Base-by-base conservation (phyloP, 2,797 vertebrate genomes). In the Limnodromus scolopaceus region DNA sequence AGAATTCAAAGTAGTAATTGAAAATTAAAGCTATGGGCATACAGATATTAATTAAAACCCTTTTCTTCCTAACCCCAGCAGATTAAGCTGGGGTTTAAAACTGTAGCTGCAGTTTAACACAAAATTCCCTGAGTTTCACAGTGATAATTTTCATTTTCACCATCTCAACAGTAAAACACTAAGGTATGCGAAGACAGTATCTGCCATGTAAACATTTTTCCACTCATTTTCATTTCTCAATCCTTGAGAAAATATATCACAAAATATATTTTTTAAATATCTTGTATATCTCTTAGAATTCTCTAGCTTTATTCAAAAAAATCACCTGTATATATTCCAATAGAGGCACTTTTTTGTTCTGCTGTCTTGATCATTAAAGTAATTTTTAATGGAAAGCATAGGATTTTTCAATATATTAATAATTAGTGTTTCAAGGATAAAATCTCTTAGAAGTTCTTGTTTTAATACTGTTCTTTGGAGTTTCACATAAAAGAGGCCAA, bases 1-100 rank as follows among this genome's bases (percentile, higher is more conserved):
- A 64, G 28, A 79, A 90, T 84, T 79, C 22, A 69, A 87, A 94
- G 78, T 22, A 72, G 68, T 90, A 97, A 92, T 80, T 94, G 66
- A 41, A 82, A 87, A 36, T 74, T 83, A 78, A 94, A 89, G 30
- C 25, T 68, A 48, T 61, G 46, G 49, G 71, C 60, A 95, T 87
- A 75, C 24, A 94, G 82, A 86, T 22, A 89, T 83, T 88, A 68
- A 85, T 95, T 93, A 97, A 94, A 27, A 3, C 7, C 6, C 34
- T 32, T 70, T 87, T 66, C 13, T 87, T 95, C 25, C 77, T 58
- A 89, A 89, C 24, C 45, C 53, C 64, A 80, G 36, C 28, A 70
- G 68, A 84, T 84, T 84, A 70, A 84, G 46, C 19, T 48, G 46
- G 23, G 46, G 46, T 13, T 48, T 48, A 48, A 48, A 48, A 48